These are phyloP conservation scores for Cephalopholis sonnerati DNA, from an alignment of 2,113 vertebrate species.

Conservation along the genomic window DNA sequence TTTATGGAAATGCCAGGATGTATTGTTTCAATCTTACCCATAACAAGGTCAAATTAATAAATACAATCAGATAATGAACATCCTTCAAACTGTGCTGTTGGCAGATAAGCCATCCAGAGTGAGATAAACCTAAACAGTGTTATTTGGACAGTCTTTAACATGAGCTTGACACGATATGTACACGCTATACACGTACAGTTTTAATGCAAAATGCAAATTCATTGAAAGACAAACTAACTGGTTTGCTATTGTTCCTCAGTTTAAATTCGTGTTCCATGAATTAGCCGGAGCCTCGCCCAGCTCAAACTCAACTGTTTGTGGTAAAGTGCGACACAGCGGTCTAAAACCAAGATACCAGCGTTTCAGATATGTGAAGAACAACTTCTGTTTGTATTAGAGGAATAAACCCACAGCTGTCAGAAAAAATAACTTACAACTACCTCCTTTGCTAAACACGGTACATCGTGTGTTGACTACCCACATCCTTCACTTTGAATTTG, in stretches of 20 bases:
- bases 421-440: background rate
- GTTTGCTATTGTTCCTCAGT: no score
- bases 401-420: background rate
- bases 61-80: no score
- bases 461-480: background rate
- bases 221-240: background rate
- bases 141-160: background rate
- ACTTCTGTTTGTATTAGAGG: background rate
- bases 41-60: no score
- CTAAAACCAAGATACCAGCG: no score
- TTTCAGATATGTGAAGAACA: no score
- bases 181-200: background rate
- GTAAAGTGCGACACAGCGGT: conserved; percentile 3
- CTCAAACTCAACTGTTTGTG: background rate
- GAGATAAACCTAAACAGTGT: background rate
- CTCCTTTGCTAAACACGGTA: background rate
- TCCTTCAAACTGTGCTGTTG: background rate
- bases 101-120: no score
- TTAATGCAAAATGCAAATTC: no score
- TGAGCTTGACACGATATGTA: no score
- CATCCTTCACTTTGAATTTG: conserved; percentile 17
- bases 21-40: no score
- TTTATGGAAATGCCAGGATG: no score
- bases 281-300: conserved; percentile 48
- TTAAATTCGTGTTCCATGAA: background rate